These are phyloP conservation scores for Anguilla pacifica DNA, from an alignment of 2,797 vertebrate species.

Conservation along the genomic window DNA sequence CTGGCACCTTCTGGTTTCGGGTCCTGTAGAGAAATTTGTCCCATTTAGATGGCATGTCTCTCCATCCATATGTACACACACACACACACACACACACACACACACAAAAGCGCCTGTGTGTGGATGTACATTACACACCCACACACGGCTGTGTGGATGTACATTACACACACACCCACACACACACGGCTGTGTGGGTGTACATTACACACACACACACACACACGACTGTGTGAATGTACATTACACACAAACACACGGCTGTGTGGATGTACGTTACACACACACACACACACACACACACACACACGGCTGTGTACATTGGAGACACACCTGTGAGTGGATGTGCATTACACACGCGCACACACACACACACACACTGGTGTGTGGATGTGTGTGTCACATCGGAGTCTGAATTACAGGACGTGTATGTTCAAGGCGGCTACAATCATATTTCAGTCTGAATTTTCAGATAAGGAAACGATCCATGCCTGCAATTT, in stretches of 20 bases:
- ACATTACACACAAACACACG: neutral
- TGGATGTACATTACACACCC: neutral
- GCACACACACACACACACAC: too few relatives aligned
- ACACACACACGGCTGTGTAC: too few relatives aligned
- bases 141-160: too few relatives aligned
- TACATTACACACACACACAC: neutral
- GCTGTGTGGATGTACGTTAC: neutral
- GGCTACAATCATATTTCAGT: constrained; percentile 47
- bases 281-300: neutral
- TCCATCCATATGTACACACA: constrained; percentile 30
- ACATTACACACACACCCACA: too few relatives aligned
- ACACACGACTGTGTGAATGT: neutral
- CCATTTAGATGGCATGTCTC: constrained; percentile 36
- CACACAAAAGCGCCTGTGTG: neutral
- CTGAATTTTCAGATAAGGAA: constrained; percentile 49
- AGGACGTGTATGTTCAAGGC: constrained; percentile 37
- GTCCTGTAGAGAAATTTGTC: neutral
- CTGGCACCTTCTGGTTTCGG: constrained; percentile 34
- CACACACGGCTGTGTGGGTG: neutral
- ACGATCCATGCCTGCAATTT: constrained; percentile 48
- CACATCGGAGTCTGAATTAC: constrained; percentile 27
- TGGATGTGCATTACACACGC: too few relatives aligned
- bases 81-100: neutral
- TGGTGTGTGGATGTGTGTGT: neutral
- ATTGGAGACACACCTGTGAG: too few relatives aligned